Evolutionary conservation across 2,888 invertebrate species (phyloP).

Genomic region (Philopedon plagiatum): DNA sequence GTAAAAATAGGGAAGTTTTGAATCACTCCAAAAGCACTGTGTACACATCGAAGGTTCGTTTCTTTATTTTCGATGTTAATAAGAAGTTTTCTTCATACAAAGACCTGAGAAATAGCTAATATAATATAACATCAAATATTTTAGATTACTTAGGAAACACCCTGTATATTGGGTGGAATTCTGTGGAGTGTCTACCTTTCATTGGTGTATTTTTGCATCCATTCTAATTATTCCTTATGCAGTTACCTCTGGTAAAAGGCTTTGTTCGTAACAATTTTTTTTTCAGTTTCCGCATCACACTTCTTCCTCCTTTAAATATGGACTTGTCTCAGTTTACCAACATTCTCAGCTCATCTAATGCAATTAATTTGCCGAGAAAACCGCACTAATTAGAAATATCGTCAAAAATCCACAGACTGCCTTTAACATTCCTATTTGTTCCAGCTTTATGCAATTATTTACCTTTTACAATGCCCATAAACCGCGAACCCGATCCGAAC

Average conservation of each 20-base stretch:
- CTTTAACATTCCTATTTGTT: conserved; percentile 41
- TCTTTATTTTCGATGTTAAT: no score
- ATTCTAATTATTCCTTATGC: neutral
- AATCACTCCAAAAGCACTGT: no score
- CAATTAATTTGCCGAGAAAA: conserved; percentile 33
- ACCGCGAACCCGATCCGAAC: conserved; percentile 43
- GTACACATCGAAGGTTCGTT: no score
- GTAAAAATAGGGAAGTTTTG: no score
- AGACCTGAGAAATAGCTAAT: no score
- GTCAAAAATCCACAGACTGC: conserved; percentile 38
- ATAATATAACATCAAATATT: no score
- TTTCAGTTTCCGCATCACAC: neutral
- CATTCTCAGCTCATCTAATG: conserved; percentile 26
- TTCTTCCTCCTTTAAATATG: neutral
- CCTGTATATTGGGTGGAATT: no score
- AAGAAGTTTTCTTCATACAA: no score
- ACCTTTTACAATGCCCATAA: conserved; percentile 49
- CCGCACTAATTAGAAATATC: conserved; percentile 40
- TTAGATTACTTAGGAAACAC: no score
- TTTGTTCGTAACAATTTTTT: neutral
- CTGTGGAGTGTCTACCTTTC: no score
- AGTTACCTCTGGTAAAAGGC: neutral
- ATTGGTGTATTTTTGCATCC: no score
- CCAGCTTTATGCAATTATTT: conserved; percentile 40
- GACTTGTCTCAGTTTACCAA: neutral